These are phyloP conservation scores for Ceyx margarethae DNA, from an alignment of 2,113 vertebrate genomes.

Conservation along the genomic window DNA sequence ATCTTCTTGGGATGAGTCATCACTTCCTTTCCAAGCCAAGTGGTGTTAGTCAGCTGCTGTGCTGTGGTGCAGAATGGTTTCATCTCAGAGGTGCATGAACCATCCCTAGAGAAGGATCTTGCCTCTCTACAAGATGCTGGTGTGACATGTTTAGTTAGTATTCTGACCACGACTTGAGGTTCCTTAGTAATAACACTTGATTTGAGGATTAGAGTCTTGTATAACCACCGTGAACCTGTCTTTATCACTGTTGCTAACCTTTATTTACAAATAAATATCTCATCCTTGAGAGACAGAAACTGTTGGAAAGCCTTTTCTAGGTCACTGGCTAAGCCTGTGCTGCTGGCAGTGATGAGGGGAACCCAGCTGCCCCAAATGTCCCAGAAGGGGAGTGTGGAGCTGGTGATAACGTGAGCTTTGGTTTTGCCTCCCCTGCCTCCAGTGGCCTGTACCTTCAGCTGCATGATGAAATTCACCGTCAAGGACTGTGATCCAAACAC, in stretches of 20 bases:
- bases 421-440: neutral
- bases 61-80: neutral
- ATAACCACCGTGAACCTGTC: neutral
- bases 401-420: neutral
- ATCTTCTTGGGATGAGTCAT: neutral
- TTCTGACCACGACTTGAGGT: neutral
- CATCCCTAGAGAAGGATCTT: neutral
- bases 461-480: constrained; percentile 84
- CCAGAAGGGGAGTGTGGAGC: neutral
- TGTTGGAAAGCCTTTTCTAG: neutral
- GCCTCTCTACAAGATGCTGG: neutral
- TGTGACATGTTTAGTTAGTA: neutral
- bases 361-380: neutral
- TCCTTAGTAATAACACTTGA: neutral
- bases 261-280: neutral
- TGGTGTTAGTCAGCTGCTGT: neutral
- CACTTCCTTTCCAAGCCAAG: neutral
- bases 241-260: neutral
- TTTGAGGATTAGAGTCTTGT: neutral
- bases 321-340: neutral
- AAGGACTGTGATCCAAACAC: constrained; percentile 84
- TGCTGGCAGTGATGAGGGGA: neutral
- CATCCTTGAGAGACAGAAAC: neutral
- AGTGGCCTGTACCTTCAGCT: constrained; percentile 84
- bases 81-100: neutral